Base-by-base conservation (phyloP, 2,888 invertebrate species). In the Lithophane socia region DNA sequence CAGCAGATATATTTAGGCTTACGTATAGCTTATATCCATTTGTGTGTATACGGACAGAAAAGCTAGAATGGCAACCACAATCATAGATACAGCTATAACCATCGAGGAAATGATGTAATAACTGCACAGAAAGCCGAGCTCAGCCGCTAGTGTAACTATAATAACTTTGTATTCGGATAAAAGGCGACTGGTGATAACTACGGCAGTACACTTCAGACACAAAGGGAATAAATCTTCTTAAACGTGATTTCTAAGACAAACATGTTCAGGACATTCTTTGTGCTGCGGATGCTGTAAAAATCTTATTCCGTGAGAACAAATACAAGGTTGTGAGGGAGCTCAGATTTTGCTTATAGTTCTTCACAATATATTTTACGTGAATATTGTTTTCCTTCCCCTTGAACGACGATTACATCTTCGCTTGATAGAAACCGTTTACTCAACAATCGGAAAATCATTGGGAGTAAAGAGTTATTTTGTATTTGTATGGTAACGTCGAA, bases 211-310 rank as follows among this genome's bases (percentile, higher is more conserved):
- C 66, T 63, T 68, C 54, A 73, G 52, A 73, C 73, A 81, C 64
- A 86, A 81, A 80, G 63, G 66, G 56, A 83, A 77, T 72, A 84
- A 79, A 81, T 76, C 77, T 77, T 60, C 81, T 70, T 75, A 75
- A 75, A 71, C 64, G 64, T 79, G 68, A 75, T 84, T 86, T 84
- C 75, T 61, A 74, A 73, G 75, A 86, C 75, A 74, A 79, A 82
- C 74, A 75, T 72, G 81, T 82, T 74, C 65, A 60, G 68, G 73
- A 69, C 77, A 73, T n/a, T 79, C 79, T 88, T 86, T 84, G 79
- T 74, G 66, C 60, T 70, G 63, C 49, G 60, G 68, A 79, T 78
- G 60, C 71, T 54, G 69, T 73, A 64, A 76, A 75, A 68, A 60
- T 67, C 70, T 67, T 67, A 70, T 87, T 80, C 42, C 47, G 67